Evolutionary conservation across 1,140 invertebrate species (phyloP).

Genomic region (Rhagoletis zephyria): DNA sequence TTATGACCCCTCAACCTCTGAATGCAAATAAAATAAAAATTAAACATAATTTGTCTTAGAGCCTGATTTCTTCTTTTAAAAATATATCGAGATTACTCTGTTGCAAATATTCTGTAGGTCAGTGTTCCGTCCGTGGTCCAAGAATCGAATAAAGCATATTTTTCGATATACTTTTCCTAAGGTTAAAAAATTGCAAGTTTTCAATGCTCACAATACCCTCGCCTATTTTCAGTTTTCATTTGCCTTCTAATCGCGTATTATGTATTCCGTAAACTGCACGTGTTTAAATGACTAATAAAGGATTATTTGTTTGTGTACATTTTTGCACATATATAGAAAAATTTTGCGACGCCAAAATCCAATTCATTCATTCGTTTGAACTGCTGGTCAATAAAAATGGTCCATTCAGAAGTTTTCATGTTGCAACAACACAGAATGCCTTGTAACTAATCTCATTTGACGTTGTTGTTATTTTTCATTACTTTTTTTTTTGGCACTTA

Average conservation of each 20-base stretch:
- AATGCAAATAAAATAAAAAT: too few species aligned
- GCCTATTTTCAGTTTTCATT: background rate
- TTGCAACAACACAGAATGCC: constrained; percentile 8
- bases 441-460: background rate
- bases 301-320: background rate
- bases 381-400: background rate
- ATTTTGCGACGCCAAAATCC: background rate
- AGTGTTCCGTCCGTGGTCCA: too few species aligned
- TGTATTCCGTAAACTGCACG: background rate
- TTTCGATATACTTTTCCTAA: too few species aligned
- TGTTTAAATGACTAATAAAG: constrained; percentile 27
- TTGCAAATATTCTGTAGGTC: too few species aligned
- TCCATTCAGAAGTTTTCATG: background rate
- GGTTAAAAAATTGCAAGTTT: too few species aligned
- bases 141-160: too few species aligned
- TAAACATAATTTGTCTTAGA: too few species aligned
- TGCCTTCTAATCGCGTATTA: background rate
- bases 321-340: background rate
- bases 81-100: too few species aligned
- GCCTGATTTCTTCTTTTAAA: too few species aligned
- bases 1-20: too few species aligned
- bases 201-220: too few species aligned
- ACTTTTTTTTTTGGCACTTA: background rate
- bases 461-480: background rate
- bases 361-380: background rate